phyloP scores from a whole-genome alignment of 2,888 invertebrate species.

The Drosophila kanekoi region DNA sequence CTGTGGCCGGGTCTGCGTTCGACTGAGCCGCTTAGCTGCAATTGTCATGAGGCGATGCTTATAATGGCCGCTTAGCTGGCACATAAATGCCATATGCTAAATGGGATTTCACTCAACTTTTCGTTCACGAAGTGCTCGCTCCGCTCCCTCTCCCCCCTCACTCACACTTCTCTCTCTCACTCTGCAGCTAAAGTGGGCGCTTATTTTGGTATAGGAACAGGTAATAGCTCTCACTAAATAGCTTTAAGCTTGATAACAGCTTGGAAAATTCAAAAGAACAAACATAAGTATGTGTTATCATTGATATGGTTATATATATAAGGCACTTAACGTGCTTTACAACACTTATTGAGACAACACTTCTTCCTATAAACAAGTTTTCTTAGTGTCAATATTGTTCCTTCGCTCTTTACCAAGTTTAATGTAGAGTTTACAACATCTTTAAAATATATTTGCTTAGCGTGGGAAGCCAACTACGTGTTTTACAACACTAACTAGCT shows the following conservation, averaged over 20 bases:
- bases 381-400: neutral
- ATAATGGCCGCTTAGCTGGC: slow-evolving; percentile 77
- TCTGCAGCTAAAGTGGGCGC: slow-evolving; percentile 26
- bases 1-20: slow-evolving; percentile 10
- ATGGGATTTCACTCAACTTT: slow-evolving; percentile 64
- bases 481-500: too few species aligned
- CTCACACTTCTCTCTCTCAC: neutral
- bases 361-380: neutral
- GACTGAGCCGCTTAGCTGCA: slow-evolving; percentile 71
- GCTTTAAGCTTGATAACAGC: slow-evolving; percentile 4
- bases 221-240: slow-evolving; percentile 20
- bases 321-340: neutral
- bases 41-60: slow-evolving; percentile 68
- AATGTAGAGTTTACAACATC: too few species aligned
- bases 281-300: neutral
- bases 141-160: neutral
- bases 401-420: too few species aligned
- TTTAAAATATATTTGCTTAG: too few species aligned
- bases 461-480: too few species aligned
- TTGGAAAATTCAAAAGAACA: neutral
- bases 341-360: neutral
- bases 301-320: neutral
- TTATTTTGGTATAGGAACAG: slow-evolving; percentile 18
- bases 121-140: slow-evolving; percentile 29
- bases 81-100: slow-evolving; percentile 75